Conservation (phyloP, 1,140 invertebrate genomes). For the Choristoneura fumiferana region DNA sequence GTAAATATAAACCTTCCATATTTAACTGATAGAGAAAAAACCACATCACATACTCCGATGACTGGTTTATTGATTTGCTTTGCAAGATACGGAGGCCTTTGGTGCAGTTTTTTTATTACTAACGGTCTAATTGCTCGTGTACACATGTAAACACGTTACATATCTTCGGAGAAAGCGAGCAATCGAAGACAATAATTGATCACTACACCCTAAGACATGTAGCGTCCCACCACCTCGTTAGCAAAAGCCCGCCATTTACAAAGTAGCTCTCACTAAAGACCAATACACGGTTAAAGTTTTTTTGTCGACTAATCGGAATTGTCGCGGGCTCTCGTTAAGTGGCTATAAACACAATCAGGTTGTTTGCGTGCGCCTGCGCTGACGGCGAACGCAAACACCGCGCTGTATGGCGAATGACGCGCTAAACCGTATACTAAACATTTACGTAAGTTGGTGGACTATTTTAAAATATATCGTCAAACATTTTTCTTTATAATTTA, state of each 20-base stretch:
- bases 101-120: no score
- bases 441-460: slow-evolving; percentile 53
- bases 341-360: slow-evolving; percentile 74
- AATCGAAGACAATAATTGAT: not conserved
- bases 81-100: no score
- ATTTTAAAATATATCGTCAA: not conserved
- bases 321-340: slow-evolving; percentile 69
- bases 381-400: slow-evolving; percentile 55
- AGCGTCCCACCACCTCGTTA: not conserved
- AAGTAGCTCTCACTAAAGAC: slow-evolving; percentile 70
- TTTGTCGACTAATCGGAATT: slow-evolving; percentile 72
- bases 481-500: no score
- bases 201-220: not conserved
- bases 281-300: slow-evolving; percentile 60
- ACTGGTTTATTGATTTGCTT: no score
- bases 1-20: no score
- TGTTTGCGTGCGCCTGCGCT: slow-evolving; percentile 70
- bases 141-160: no score
- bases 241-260: slow-evolving; percentile 42
- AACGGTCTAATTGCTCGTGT: no score
- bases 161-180: no score
- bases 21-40: no score
- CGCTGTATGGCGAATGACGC: slow-evolving; percentile 52
- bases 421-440: slow-evolving; percentile 63
- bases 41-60: no score